A percentile compares a stretch with the other conserved stretches of the same genome.
These are phyloP conservation scores for Porites divaricata DNA, from an alignment of 92 coral and sea anemone species.

Conservation along the genomic window DNA sequence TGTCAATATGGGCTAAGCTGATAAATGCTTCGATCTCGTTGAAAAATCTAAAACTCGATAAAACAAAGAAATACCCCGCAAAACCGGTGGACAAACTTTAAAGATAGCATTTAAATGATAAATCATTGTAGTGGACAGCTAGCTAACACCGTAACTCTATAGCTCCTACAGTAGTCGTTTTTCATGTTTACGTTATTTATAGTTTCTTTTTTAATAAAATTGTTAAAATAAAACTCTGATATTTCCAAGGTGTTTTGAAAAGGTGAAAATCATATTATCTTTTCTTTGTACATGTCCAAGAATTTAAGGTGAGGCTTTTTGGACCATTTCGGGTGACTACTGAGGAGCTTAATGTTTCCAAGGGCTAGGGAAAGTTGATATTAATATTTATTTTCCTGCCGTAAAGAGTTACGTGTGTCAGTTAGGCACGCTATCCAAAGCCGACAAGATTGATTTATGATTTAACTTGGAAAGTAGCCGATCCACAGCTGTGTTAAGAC, in stretches of 20 bases:
- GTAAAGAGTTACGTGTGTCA: background rate
- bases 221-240: background rate
- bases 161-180: background rate
- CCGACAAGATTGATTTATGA: slow-evolving; percentile 41
- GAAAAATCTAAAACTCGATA: slow-evolving; percentile 2
- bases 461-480: slow-evolving; percentile 38
- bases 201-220: no score
- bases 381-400: slow-evolving; percentile 10
- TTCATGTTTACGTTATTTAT: no score
- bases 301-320: background rate
- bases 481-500: slow-evolving; percentile 14
- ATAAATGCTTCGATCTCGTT: background rate
- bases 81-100: background rate
- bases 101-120: slow-evolving; percentile 63
- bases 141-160: slow-evolving; percentile 21
- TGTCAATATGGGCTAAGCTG: background rate
- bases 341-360: background rate
- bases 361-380: background rate
- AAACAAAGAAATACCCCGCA: slow-evolving; percentile 1
- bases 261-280: background rate
- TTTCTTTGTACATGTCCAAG: background rate
- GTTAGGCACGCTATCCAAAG: slow-evolving; percentile 16
- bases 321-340: background rate
- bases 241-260: background rate
- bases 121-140: slow-evolving; percentile 58